Evolutionary conservation across 2,888 invertebrate species (phyloP), one percentile per base, ranked within the genome.

Genomic region (Chydorus sphaericus): DNA sequence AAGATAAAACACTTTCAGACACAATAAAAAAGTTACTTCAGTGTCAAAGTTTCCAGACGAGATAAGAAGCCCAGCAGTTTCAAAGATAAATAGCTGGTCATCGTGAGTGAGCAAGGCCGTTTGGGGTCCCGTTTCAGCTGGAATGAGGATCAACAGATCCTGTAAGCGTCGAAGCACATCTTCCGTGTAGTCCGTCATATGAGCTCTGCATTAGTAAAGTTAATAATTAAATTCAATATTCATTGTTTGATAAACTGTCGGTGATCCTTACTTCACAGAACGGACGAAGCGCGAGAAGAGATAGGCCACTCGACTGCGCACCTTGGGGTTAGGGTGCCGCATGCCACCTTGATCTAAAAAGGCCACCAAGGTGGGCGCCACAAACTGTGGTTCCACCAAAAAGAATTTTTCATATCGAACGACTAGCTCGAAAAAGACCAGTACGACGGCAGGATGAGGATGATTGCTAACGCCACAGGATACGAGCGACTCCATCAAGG

Each of bases 1-100:
- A 37, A 28, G 4, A 37, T n/a, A 53, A 20, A 26, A 23, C 18
- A 26, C 7, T n/a, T 52, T 29, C 16, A 8, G 20, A 6, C 30
- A n/a, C 30, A 30, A 18, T 33, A 10, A 33, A 54, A 30, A 52
- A 56, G 62, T 58, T 62, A 73, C 73, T 65, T 72, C 69, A 16
- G 69, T 64, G 14, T 70, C 65, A 37, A 71, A 67, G 58, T 70
- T 68, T 59, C 75, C 72, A 57, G 71, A 70, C 2, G 77, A 72
- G 54, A 78, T 74, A 6, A 78, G 65, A 36, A 73, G 69, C 2
- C 75, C 74, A 33, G 75, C 73, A 2, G 77, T 73, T 68, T 78
- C 78, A 62, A 73, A 77, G 33, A 78, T 64, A 63, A 74, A 77
- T 49, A 76, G 66, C 65, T 77, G 77, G 63, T 78, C 78, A 59